Base-by-base conservation (phyloP, 2,888 invertebrate genomes). In the Chaetogeoica ovagalla region DNA sequence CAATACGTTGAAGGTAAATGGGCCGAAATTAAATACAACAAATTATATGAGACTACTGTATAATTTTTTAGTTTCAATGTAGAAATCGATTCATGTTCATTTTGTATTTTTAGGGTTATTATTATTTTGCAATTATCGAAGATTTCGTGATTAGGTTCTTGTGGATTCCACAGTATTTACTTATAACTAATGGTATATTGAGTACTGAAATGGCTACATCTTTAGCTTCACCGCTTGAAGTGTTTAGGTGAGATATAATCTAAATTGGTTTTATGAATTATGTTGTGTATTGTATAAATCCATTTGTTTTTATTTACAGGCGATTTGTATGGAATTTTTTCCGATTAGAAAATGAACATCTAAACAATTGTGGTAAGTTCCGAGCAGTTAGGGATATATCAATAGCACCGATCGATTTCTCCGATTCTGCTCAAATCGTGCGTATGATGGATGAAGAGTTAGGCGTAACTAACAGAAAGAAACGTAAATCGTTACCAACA, bases 271-370 rank as follows among this genome's bases (percentile, higher is more conserved):
- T 11, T 6, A 43, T 7, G 17, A 13, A 62, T 63, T 55, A 6
- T 43, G 9, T 43, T 0, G 17, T n/a, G 5, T 57, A 57, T 57
- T 37, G 0, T 39, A 43, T 19, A 37, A 23, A 59, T 11, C 0
- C n/a, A 62, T 30, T 81, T 39, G 15, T 55, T 43, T 48, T 77
- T 23, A 71, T 76, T 83, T 83, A 17, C 84, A 88, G 90, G 82
- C 87, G 93, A 73, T 95, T 95, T 86, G 90, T 95, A 19, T 95
- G 95, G 95, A 95, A 95, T 86, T 95, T 93, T 85, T 94, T 95
- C 88, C 94, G 95, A 2, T 87, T 95, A 83, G 95, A 95, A 87
- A 95, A 95, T 87, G 95, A 95, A 85, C 95, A 95, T 86, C 87
- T 95, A 82, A 95, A 95, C 87, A 95, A 95, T 87, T 95, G 94